Percentiles rank a stretch among this genome's conserved stretches.
These are phyloP conservation scores for Ptilorrhoa leucosticta DNA, from an alignment of 2,113 vertebrate genomes.

Conservation along the genomic window DNA sequence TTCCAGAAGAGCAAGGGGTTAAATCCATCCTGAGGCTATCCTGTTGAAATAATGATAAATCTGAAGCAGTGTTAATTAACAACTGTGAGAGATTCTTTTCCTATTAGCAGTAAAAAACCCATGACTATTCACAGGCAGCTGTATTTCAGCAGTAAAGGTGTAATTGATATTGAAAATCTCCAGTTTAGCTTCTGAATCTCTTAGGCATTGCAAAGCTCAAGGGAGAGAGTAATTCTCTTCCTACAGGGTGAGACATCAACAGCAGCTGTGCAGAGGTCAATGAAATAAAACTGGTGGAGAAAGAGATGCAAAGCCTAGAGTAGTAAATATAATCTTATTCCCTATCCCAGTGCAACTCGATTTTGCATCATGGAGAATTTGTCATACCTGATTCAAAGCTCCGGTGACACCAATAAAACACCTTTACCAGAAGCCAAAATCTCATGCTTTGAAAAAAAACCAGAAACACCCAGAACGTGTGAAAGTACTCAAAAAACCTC, in stretches of 20 bases:
- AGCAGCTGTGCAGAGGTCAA: not conserved
- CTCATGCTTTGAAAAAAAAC: not conserved
- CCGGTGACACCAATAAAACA: not conserved
- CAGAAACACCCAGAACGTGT: not conserved
- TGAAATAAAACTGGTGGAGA: not conserved
- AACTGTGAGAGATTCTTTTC: not conserved
- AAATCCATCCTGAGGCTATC: not conserved
- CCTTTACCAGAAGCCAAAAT: not conserved
- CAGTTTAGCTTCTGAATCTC: not conserved
- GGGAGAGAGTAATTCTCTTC: not conserved
- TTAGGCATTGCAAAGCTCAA: not conserved
- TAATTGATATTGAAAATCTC: not conserved
- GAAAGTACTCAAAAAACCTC: not conserved
- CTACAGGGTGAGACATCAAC: not conserved
- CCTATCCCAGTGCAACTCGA: not conserved
- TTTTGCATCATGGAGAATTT: not conserved
- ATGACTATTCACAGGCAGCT: not conserved
- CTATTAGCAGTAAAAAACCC: constrained; percentile 13
- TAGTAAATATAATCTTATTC: not conserved
- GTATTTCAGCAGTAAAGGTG: not conserved
- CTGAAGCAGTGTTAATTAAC: constrained; percentile 39
- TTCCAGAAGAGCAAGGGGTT: constrained; percentile 10
- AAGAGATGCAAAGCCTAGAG: not conserved
- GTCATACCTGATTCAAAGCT: not conserved
- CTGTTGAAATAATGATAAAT: not conserved